Evolutionary conservation across 2,113 vertebrate genomes (phyloP), one percentile per base, ranked within the genome.

Genomic region (Epinephelus fuscoguttatus): DNA sequence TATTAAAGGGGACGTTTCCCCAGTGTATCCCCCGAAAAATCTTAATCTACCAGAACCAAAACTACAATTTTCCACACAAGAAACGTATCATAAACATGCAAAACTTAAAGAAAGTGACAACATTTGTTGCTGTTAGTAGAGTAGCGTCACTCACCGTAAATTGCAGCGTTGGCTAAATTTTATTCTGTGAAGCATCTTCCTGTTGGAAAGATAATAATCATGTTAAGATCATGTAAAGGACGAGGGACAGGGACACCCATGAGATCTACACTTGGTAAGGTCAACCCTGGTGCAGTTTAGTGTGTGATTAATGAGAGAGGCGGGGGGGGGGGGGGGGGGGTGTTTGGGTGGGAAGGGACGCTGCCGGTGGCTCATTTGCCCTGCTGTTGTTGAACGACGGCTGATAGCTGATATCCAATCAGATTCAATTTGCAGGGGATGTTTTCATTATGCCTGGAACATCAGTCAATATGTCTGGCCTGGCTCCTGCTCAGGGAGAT

Each of bases 351-450:
- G 30, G 55, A 63, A 30, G 40, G 45, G 50, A 33, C 3, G 62
- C 52, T 66, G 83, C 71, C 50, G 80, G 63, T 45, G 55, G 78
- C 82, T 92, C 64, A 78, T 87, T 89, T 88, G 60, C 82, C 71
- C 42, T 45, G 69, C 81, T 78, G 81, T 80, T 84, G 84, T 70
- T 86, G 55, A 83, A 81, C 45, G 62, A 68, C 42, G 57, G 70
- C 82, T 75, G 90, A 92, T 80, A 87, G 75, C 76, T 87, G 84
- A 86, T 91, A 89, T 82, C 82, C 85, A 91, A 86, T 93, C 82
- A 89, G 82, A 84, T 86, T 86, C 64, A 85, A 88, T 89, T 90
- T 86, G 80, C 70, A 72, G 73, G 23, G 78, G 61, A 87, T 88
- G 84, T 91, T 93, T 92, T 89, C 84, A 89, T 90, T 85, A 86